Conservation (phyloP, 2,797 vertebrate species). For the Nyctalus aviator region DNA sequence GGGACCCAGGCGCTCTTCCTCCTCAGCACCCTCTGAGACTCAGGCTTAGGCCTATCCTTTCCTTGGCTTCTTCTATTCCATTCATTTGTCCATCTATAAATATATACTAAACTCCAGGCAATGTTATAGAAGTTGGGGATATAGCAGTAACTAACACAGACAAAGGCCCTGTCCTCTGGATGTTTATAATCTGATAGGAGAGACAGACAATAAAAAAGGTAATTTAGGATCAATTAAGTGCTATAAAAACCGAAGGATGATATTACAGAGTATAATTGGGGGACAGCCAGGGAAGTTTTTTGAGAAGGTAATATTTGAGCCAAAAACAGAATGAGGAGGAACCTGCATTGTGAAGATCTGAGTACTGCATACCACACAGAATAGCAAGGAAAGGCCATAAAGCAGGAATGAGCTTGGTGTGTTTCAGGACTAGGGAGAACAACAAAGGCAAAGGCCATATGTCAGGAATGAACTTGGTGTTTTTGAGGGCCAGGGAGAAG, state of each 20-base stretch:
- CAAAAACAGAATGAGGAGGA: neutral
- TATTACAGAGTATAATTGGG: neutral
- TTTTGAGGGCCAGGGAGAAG: neutral
- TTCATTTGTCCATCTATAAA: neutral
- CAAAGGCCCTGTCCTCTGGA: neutral
- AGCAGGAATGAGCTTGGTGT: neutral
- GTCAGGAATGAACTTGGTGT: neutral
- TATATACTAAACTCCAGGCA: neutral
- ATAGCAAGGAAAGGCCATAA: neutral
- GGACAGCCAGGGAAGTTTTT: neutral
- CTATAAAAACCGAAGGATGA: conserved; percentile 29
- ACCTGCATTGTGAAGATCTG: neutral
- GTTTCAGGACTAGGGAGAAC: neutral
- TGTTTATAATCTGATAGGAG: neutral
- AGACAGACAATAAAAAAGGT: conserved; percentile 26
- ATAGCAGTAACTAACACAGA: neutral
- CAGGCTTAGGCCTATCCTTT: neutral
- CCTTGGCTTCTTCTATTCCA: neutral
- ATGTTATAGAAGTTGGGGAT: neutral
- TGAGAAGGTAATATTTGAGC: conserved; percentile 7
- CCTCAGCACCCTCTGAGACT: neutral
- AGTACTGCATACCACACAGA: neutral
- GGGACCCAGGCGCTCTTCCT: neutral
- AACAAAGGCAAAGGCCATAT: neutral
- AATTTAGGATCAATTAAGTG: neutral